Evolutionary conservation across 2,113 vertebrate species (phyloP), one percentile per base, ranked within the genome.

Genomic region (Archocentrus centrarchus): DNA sequence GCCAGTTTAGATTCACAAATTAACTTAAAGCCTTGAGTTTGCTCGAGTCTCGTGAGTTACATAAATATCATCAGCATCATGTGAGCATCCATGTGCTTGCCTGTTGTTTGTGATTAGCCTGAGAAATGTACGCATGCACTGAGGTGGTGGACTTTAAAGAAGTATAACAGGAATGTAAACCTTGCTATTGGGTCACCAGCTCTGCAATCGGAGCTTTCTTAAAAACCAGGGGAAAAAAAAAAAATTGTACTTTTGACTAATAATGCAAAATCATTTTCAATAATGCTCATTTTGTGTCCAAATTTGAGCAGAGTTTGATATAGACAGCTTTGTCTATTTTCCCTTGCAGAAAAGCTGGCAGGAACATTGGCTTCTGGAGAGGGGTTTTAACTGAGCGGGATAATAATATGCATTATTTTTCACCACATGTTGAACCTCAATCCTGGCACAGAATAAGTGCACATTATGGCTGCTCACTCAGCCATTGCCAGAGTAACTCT

Each of bases 401-500:
- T 84, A 86, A 77, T 77, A n/a, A 79, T 11, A 86, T 79, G 80
- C 24, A 82, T 80, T 53, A 83, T 87, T n/a, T 68, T 35, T 24
- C 30, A 78, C 85, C 82, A 78, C 58, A 79, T 83, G 87, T 79
- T 66, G 63, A 75, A 78, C 82, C 14, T 35, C 79, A 58, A 2
- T 66, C 41, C 70, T 58, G 70, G 77, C 77, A 22, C 8, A 53
- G 53, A 63, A 32, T 1, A 27, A 75, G 24, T n/a, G 30, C 66
- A 11, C 66, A 70, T 82, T 82, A 44, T 1, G 47, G 61, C 82
- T 0, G 24, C 79, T 22, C 2, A 18, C 79, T 87, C 61, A 15
- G 50, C 24, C 35, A 47, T 2, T 2, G 3, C 55, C 37, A 35
- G 11, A 2, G 3, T 32, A 11, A 68, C 78, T 62, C 59, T 5